A percentile compares a stretch with the other conserved stretches of the same genome.
phyloP scores from a whole-genome alignment of 2,797 vertebrate species.

The Tolypeutes matacus region DNA sequence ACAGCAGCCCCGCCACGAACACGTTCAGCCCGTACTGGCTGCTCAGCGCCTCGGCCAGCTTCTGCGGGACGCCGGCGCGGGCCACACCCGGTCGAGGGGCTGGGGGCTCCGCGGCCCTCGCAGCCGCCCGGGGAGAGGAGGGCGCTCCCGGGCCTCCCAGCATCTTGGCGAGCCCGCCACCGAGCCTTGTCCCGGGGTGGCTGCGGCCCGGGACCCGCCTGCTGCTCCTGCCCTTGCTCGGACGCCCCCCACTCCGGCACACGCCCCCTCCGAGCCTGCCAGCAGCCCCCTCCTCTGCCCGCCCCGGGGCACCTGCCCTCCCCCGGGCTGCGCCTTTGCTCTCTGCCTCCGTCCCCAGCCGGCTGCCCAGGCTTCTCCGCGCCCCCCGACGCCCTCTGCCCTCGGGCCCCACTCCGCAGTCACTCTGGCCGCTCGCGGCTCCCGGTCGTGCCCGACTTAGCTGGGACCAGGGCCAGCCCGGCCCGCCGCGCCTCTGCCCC shows the following conservation, averaged over 20 bases:
- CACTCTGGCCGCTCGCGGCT: neutral
- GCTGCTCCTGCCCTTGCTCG: neutral
- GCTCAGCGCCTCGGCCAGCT: conserved; percentile 95
- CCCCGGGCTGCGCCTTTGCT: neutral
- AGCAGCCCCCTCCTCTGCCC: neutral
- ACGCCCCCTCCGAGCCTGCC: neutral
- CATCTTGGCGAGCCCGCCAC: neutral
- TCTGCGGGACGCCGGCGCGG: conserved; percentile 90
- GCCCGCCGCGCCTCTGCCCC: neutral
- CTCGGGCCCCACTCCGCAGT: neutral
- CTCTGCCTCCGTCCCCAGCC: neutral
- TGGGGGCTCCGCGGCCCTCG: neutral
- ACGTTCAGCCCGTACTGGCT: conserved; percentile 96
- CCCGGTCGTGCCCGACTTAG: neutral
- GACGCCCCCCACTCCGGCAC: too few species aligned
- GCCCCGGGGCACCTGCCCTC: neutral
- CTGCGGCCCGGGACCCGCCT: neutral
- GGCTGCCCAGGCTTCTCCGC: neutral
- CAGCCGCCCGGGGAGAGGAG: neutral
- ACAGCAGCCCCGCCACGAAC: conserved; percentile 93
- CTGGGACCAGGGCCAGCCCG: neutral
- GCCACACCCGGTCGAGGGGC: neutral
- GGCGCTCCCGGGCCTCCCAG: neutral
- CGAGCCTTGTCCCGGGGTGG: neutral
- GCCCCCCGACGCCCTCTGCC: neutral